Base-by-base conservation (phyloP, 2,888 invertebrate species). In the Brenthis ino region DNA sequence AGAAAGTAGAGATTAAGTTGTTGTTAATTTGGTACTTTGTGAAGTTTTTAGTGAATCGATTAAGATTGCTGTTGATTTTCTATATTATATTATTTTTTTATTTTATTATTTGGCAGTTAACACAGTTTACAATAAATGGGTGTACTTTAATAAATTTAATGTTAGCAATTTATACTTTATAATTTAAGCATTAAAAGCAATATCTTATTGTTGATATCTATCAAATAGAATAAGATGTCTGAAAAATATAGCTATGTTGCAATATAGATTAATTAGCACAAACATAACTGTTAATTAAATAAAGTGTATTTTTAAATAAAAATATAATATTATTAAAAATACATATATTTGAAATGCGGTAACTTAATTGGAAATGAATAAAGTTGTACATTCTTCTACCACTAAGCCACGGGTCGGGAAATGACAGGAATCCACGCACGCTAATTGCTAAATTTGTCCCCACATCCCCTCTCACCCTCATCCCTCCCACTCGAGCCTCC, bases 391-490 rank as follows among this genome's bases (percentile, higher is more conserved):
- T 72, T 64, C 73, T 69, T 71, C 67, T 70, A 50, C 48, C 77
- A 77, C 80, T 84, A 84, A 83, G 84, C 85, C 82, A 82, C 82
- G 65, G 51, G 61, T 33, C 56, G 68, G 57, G 43, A 61, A 64
- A 67, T 67, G 69, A 74, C 70, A 73, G 69, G 85, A 80, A 82
- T 80, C 76, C 80, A 81, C 81, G 79, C 86, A 85, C 87, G 85
- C 83, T 88, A 88, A 88, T 88, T 88, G 88, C 85, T 85, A 88
- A 88, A 86, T 86, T 87, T 79, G 83, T 68, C 65, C 63, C 63
- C 68, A 72, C 57, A 72, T 50, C 65, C 54, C 33, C 58, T 64
- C 67, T 47, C 60, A 20, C 60, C 43, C 47, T 63, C 53, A 2
- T 57, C 50, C 48, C 48, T 24, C 53, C 56, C 8, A 6, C 64